Evolutionary conservation across 2,113 vertebrate genomes (phyloP), one percentile per base, ranked within the genome.

Genomic region (Percopsis transmontana): DNA sequence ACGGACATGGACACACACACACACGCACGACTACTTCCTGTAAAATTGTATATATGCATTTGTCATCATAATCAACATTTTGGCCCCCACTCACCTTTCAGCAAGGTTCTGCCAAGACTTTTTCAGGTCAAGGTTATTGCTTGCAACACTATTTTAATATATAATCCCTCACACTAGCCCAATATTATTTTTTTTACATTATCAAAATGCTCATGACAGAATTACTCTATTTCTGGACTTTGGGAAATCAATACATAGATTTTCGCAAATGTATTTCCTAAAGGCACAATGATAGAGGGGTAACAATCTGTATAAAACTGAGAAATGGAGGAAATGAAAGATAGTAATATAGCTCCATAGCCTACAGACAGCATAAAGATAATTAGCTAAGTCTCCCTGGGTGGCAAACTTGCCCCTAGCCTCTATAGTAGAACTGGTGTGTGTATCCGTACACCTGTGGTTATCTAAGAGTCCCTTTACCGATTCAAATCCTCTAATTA

Each of bases 351-450:
- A 12, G 66, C 4, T 11, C 47, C 24, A 19, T 70, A 67, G 62
- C 61, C 72, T 60, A 62, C 80, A 79, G 85, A 77, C 74, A 78
- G 66, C 50, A 69, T 52, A 58, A 61, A 86, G 81, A 89, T 86
- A 86, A 89, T 89, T 87, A 88, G 76, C 59, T 72, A 48, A 84
- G 74, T 78, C 84, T 86, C 82, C 48, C 67, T 45, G 76, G 87
- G 79, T 77, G 71, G 60, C 55, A 65, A 79, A 74, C 60, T 47
- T 18, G 45, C 77, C 85, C 68, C 45, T 61, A 73, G 83, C 73
- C 66, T 50, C 61, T 15, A 2, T 27, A 48, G 68, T 78, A 58
- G 76, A 88, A 81, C 76, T 76, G 72, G 74, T 41, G 10, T 56
- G 45, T 20, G 44, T 27, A 65, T 73, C 76, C 80, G 74, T 81